Conservation (phyloP, 2,113 vertebrate genomes). For the Cyphomyrus plagiostoma region DNA sequence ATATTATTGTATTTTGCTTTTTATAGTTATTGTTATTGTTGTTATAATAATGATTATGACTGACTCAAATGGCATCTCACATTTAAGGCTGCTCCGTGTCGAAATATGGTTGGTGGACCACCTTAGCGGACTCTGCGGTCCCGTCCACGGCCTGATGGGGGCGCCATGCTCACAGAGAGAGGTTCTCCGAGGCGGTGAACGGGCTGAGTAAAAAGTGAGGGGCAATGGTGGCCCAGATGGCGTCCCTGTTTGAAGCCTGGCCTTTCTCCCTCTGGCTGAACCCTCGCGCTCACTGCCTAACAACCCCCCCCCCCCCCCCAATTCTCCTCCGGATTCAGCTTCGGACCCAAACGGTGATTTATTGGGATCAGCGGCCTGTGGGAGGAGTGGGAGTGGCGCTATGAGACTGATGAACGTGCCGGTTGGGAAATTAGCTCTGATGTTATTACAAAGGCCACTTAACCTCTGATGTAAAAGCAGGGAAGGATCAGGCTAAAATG, state of each 20-base stretch:
- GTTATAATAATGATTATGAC: background rate
- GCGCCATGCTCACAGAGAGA: background rate
- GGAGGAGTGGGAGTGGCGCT: background rate
- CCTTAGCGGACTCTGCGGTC: background rate
- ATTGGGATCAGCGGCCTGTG: background rate
- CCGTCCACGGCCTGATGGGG: background rate
- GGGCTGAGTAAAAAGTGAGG: background rate
- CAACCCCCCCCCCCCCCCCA: too few relatives aligned
- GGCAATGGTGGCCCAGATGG: slow-evolving; percentile 10
- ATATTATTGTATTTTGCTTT: background rate
- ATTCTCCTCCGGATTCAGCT: background rate
- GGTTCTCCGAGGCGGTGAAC: too few relatives aligned
- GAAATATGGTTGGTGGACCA: background rate
- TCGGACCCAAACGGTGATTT: background rate
- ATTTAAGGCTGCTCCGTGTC: background rate
- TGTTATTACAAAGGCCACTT: background rate
- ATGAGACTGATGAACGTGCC: background rate
- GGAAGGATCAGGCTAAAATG: background rate
- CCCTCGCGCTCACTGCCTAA: background rate
- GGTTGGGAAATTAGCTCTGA: background rate
- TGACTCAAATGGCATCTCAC: background rate
- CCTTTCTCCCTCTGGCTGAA: slow-evolving; percentile 14
- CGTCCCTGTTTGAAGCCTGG: slow-evolving; percentile 17
- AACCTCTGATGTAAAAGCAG: background rate
- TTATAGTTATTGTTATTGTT: background rate